Base-by-base conservation (phyloP, 1,140 invertebrate genomes). In the Calliopsis andreniformis region DNA sequence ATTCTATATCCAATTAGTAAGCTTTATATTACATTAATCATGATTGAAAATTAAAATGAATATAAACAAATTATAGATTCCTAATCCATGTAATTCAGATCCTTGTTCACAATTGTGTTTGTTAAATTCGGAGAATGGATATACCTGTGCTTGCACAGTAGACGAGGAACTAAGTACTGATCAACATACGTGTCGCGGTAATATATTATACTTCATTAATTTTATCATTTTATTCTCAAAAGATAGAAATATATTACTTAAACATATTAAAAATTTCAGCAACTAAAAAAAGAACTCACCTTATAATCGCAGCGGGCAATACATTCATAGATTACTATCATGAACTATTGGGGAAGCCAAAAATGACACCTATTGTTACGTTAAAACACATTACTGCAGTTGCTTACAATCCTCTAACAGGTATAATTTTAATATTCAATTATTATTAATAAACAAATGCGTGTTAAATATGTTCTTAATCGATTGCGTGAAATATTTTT, bases 71-170 rank as follows among this genome's bases (percentile, higher is more conserved):
- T 85, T 79, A 75, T 51, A 92, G 90, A 63, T 82, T n/a, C 20
- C 16, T 0, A 97, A 97, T 92, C 95, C 96, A 7, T 99, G 98
- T 88, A 85, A 86, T 23, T 80, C 90, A 55, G 90, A 93, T 42
- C 87, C 92, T 1, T 98, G 98, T 87, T 95, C 94, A 25, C 95
- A 98, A 86, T 87, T 98, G 23, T 98, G 98, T 85, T 89, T 98
- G 1, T 88, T 98, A 39, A 94, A 94, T 5, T 94, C 94, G 0
- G 91, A 91, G 28, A 91, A 85, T 0, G 92, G 88, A 0, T 95
- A 94, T 83, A 92, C 92, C 0, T 99, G 98, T 89, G 95, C 94
- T 7, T 99, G 98, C 86, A 96, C 97, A 0, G 93, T 95, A 32
- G 95, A 95, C 18, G 95, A 96, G 87, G 83, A 88, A 42, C 84